Base-by-base conservation (phyloP, 2,888 invertebrate genomes). In the Polymixis lichenea region DNA sequence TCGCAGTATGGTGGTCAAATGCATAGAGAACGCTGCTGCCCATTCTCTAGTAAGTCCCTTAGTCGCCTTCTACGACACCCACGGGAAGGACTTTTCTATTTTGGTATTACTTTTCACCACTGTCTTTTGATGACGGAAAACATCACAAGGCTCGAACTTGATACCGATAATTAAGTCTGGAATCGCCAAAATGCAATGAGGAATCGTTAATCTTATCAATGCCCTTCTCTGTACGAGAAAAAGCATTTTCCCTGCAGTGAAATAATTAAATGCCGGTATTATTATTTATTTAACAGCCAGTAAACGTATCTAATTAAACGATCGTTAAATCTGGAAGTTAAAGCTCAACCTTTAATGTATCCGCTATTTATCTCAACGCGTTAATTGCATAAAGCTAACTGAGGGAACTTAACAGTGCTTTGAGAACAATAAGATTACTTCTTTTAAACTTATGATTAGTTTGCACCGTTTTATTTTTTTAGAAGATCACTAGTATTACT, bases 281-380 rank as follows among this genome's bases (percentile, higher is more conserved):
- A 81, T 80, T 55, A 72, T 56, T 77, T 58, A 69, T 60, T 53
- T 72, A 81, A 84, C 53, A 72, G 64, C 67, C 56, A 56, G 43
- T 74, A 66, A 80, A 70, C 64, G 60, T 64, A 65, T 61, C 32
- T 81, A 58, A 75, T 71, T 70, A 75, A 72, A 56, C 25, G 58
- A 74, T 66, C 61, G 66, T 85, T 75, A 75, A 81, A 66, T 69
- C 58, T 60, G 55, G 46, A 51, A 61, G 62, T 60, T 65, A 67
- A 72, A 53, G 51, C 65, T 32, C n/a, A 61, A 32, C 64, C 55
- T 81, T 81, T 76, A 68, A 77, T 67, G 62, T 77, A 66, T 85
- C 83, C 83, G 83, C 83, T 53, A 67, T 82, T 85, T 75, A 85
- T 49, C 64, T 66, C n/a, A 53, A 58, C 64, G 72, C 69, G 65